Percentiles rank a stretch among this genome's conserved stretches.
Conservation (phyloP, 2,888 invertebrate genomes). For the Darwinula stevensoni region DNA sequence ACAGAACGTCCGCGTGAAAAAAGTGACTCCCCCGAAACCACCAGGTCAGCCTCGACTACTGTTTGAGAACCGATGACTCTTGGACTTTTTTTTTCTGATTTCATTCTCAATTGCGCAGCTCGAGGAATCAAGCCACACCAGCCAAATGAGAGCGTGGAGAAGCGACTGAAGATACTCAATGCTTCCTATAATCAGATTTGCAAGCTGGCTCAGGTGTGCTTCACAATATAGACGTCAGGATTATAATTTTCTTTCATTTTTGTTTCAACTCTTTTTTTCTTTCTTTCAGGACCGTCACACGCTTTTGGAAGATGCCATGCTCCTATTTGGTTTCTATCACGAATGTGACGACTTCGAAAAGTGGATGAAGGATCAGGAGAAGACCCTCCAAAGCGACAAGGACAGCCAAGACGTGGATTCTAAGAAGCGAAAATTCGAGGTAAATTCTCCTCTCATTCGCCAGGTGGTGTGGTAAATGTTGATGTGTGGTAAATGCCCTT, state of each 20-base stretch:
- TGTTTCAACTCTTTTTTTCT: constrained; percentile 5
- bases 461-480: background rate
- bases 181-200: constrained; percentile 48
- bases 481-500: background rate
- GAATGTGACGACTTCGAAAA: constrained; percentile 93
- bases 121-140: background rate
- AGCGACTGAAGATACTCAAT: constrained; percentile 45
- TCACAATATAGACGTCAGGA: no score
- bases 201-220: constrained; percentile 37
- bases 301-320: constrained; percentile 65
- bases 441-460: constrained; percentile 13
- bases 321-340: constrained; percentile 68
- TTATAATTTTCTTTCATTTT: constrained; percentile 1
- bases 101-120: constrained; percentile 1
- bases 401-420: background rate
- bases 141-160: constrained; percentile 41
- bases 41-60: constrained; percentile 11
- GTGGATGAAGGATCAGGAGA: constrained; percentile 89
- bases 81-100: background rate
- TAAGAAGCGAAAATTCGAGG: constrained; percentile 47
- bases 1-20: constrained; percentile 48
- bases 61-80: no score
- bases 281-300: constrained; percentile 33
- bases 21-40: constrained; percentile 17
- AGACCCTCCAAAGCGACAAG: constrained; percentile 27